Conservation (phyloP, 2,797 vertebrate species). For the Notolepis coatsorum region DNA sequence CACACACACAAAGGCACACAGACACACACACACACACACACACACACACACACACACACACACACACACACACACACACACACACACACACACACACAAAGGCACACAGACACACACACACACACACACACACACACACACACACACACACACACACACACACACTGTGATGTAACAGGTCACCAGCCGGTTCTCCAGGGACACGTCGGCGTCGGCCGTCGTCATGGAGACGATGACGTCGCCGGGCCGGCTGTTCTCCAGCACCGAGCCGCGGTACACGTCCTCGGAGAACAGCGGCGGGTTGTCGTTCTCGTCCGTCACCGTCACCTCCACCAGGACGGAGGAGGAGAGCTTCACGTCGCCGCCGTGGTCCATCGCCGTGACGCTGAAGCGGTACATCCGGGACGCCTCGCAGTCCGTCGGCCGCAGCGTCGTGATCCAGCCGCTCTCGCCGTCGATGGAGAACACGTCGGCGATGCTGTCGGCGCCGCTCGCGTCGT, state of each 20-base stretch:
- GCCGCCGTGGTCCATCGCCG: conserved; percentile 91
- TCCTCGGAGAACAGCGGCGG: conserved; percentile 89
- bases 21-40: not conserved
- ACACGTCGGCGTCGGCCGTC: conserved; percentile 88
- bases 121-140: not conserved
- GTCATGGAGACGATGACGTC: conserved; percentile 87
- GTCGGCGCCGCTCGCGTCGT: conserved; percentile 44
- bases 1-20: not conserved
- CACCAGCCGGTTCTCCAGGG: conserved; percentile 90
- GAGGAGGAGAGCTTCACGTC: conserved; percentile 91
- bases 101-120: not conserved
- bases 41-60: not conserved
- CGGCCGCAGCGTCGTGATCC: conserved; percentile 88
- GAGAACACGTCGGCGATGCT: conserved; percentile 82
- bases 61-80: not conserved
- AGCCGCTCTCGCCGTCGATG: conserved; percentile 91
- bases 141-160: conserved; percentile 37
- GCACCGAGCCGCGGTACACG: conserved; percentile 87
- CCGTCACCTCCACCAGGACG: conserved; percentile 89
- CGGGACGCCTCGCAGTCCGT: conserved; percentile 89
- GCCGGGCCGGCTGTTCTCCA: conserved; percentile 88
- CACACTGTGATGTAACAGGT: conserved; percentile 97
- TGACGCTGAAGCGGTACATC: conserved; percentile 87
- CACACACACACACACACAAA: not conserved
- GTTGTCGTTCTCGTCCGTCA: conserved; percentile 97